Evolutionary conservation across 2,797 vertebrate genomes (phyloP), one percentile per base, ranked within the genome.

Genomic region (Chaenodraco wilsoni): DNA sequence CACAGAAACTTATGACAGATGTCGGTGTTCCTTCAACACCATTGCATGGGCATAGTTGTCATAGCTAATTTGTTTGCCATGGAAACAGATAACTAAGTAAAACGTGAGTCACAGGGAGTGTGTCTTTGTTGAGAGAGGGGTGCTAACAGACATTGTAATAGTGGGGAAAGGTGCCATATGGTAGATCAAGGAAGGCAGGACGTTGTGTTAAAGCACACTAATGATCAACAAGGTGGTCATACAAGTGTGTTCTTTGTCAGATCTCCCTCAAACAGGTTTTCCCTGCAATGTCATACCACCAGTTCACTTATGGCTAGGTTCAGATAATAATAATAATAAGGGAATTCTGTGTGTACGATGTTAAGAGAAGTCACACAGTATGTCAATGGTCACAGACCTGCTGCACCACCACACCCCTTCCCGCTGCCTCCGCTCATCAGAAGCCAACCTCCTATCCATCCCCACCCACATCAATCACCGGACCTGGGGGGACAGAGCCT

Each of bases 201-300:
- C 63, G 49, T 44, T 56, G 65, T 56, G 23, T 51, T 54, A 72
- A 2, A 49, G 0, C 12, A 41, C 21, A 10, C 8, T 7, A 4
- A 44, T 68, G 23, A 59, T 56, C 21, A n/a, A 11, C 19, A 62
- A 69, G 21, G 31, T 52, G 3, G 15, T 46, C 49, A 67, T n/a
- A 43, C 17, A 2, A 48, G 58, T 74, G 51, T 65, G 9, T 0
- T 52, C 12, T 64, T 63, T 60, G 19, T 49, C 31, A 1, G 49
- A 51, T 2, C 1, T 40, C 33, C 23, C 3, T 23, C 9, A 9
- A 79, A 75, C 76, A 68, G 67, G 78, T 83, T 87, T 65, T 1
- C 31, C 70, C 52, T 43, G 67, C 8, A 2, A 23, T 46, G 33
- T 49, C 13, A 12, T 65, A 52, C 11, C 23, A 17, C 12, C 1